phyloP scores from a whole-genome alignment of 2,113 vertebrate species.

The Cryptotis parvus region DNA sequence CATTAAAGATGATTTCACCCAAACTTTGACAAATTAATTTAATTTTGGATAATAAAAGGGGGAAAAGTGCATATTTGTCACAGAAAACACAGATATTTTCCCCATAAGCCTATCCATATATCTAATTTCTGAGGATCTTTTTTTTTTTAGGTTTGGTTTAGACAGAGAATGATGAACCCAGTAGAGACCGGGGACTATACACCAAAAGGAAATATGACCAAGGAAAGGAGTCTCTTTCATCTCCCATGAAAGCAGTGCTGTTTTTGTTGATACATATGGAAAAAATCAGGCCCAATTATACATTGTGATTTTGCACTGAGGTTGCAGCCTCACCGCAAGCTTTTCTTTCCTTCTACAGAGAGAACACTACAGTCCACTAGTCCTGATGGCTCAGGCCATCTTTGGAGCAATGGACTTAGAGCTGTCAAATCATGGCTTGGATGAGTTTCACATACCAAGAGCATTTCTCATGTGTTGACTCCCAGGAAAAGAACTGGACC shows the following conservation, averaged over 20 bases:
- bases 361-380: conserved; percentile 84
- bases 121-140: not conserved
- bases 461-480: conserved; percentile 67
- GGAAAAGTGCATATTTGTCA: not conserved
- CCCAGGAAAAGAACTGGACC: conserved; percentile 34
- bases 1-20: not conserved
- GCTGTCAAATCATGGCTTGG: conserved; percentile 67
- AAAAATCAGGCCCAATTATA: conserved; percentile 89
- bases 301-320: conserved; percentile 87
- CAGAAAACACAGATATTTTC: conserved; percentile 45
- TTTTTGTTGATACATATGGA: conserved; percentile 90
- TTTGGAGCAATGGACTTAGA: conserved; percentile 74
- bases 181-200: conserved; percentile 82
- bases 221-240: conserved; percentile 86
- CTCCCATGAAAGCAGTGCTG: conserved; percentile 85
- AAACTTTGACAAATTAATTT: conserved; percentile 22
- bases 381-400: conserved; percentile 80
- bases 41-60: not conserved
- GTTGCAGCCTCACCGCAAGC: conserved; percentile 85
- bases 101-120: conserved; percentile 1
- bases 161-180: conserved; percentile 26
- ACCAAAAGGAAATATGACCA: conserved; percentile 86
- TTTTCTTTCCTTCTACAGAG: conserved; percentile 87
- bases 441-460: conserved; percentile 74
- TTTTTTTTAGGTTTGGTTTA: conserved; percentile 25